Base-by-base conservation (phyloP, 2,888 invertebrate genomes). In the Antheraea assamensis region DNA sequence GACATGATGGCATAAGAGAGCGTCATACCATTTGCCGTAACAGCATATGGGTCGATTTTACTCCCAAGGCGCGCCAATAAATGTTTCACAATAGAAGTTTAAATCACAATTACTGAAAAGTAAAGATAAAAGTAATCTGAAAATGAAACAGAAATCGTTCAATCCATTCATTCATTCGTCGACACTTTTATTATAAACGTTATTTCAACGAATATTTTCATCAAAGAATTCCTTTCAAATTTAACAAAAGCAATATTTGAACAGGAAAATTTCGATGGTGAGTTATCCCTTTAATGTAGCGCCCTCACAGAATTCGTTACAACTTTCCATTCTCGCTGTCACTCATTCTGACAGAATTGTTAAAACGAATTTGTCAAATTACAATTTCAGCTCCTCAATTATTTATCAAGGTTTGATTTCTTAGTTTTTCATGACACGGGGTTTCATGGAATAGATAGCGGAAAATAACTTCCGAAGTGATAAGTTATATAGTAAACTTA, bases 221-320 rank as follows among this genome's bases (percentile, higher is more conserved):
- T 81, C 80, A 82, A 85, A 84, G 82, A 85, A 86, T 82, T 81
- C 79, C 81, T 82, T 79, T 74, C 75, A 79, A 83, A 82, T 82
- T 82, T 81, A 78, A 73, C 74, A 75, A 83, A 82, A 86, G 83
- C 81, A 84, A 85, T 83, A 85, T 87, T 86, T 84, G 81, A 83
- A 83, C 79, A 81, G 72, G 79, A 82, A 80, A 83, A 83, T 84
- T 78, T 81, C 81, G 76, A 82, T 80, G 76, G 79, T 75, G 81
- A 85, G 83, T 82, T 85, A 87, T 86, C 81, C 83, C 82, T 87
- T 85, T 83, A 83, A 83, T 83, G 81, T 82, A 83, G 80, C 80
- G 75, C 79, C 81, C 76, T 78, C 77, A 75, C 79, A 79, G 81
- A 86, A 86, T 85, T 85, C 83, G 79, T 85, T 81, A 79, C 77